Evolutionary conservation across 2,888 invertebrate species (phyloP), one percentile per base, ranked within the genome.

Genomic region (Pyrochroa serraticornis): DNA sequence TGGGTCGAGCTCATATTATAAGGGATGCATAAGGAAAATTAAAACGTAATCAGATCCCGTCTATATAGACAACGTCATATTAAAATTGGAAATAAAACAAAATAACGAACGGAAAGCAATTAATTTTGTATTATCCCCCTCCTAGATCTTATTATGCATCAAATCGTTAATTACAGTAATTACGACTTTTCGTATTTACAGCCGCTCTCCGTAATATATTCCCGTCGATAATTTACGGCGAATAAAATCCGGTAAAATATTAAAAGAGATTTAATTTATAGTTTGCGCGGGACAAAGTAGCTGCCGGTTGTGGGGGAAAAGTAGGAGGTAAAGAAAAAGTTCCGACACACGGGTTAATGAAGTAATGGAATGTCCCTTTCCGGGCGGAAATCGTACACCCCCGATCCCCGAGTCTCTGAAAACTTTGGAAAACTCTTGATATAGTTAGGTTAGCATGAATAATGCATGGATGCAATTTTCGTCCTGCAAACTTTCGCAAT

Each of bases 391-490:
- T 45, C 51, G 35, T 37, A 46, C 54, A 48, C 58, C 54, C 61
- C 62, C 61, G 36, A 58, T 34, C 53, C 53, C 49, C 55, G 42
- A 59, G 47, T 59, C 59, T 55, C 43, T 51, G 63, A 64, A 63
- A 75, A 76, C 73, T 72, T 79, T 75, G 68, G 72, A 71, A 75
- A 77, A 74, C 74, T 77, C 76, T 78, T 78, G 77, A 78, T 79
- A 77, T 76, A 79, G 79, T 79, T 78, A 77, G 75, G 76, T 74
- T 71, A 73, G 75, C 77, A 80, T 80, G 79, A 80, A 80, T 80
- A 79, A 80, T 80, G 79, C 79, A 80, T 80, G 75, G 77, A 78
- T 80, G 79, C 79, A 80, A 80, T 80, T 80, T 80, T 80, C 79
- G 77, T 78, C 77, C 78, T 74, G 76, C 76, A 78, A 80, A 80